Evolutionary conservation across 2,797 vertebrate genomes (phyloP).

Genomic region (Vipera latastei): DNA sequence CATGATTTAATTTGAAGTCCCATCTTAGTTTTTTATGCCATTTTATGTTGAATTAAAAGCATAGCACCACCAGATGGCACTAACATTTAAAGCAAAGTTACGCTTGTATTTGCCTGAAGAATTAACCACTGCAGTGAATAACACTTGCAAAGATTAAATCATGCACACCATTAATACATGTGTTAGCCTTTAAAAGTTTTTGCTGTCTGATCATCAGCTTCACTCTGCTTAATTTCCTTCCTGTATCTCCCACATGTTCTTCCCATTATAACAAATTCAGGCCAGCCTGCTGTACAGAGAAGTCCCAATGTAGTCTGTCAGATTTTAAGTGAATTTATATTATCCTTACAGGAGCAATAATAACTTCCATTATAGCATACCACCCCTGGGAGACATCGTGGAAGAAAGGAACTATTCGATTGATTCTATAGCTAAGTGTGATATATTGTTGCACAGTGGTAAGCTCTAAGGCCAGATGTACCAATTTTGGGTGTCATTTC

Average conservation of each 20-base stretch:
- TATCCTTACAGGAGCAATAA: background rate
- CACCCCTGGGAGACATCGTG: background rate
- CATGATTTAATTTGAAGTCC: background rate
- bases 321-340: background rate
- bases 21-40: background rate
- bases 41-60: background rate
- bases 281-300: background rate
- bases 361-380: too few species aligned
- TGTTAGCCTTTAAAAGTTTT: background rate
- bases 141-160: background rate
- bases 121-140: background rate
- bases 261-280: background rate
- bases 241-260: background rate
- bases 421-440: background rate
- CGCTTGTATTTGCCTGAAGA: background rate
- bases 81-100: background rate
- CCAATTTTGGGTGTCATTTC: background rate
- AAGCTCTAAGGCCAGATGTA: background rate
- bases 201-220: background rate
- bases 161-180: background rate
- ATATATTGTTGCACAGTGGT: background rate
- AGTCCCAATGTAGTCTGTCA: background rate
- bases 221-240: background rate
- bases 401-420: too few species aligned
- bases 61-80: slow-evolving; percentile 44